A percentile compares a stretch with the other conserved stretches of the same genome.
phyloP scores from a whole-genome alignment of 2,888 invertebrate genomes.

The Troides oblongomaculatus region DNA sequence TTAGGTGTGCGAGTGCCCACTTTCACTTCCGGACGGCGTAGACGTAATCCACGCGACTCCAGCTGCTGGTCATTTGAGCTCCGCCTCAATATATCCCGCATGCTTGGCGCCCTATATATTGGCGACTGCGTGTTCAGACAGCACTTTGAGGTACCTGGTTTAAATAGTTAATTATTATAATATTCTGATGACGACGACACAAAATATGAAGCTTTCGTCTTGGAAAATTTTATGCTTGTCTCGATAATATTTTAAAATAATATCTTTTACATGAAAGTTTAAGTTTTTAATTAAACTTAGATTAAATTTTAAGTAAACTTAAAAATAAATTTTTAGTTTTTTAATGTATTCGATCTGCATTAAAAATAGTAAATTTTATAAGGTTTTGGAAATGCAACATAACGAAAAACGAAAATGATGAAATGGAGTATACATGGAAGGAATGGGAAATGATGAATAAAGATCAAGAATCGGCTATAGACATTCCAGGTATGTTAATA shows the following conservation, averaged over 20 bases:
- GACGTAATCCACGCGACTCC: constrained; percentile 96
- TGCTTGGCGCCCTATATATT: constrained; percentile 98
- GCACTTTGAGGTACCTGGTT: constrained; percentile 83
- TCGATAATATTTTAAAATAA: too few relatives aligned
- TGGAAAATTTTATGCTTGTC: too few relatives aligned
- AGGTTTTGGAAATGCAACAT: constrained; percentile 93
- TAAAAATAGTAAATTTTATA: constrained; percentile 31
- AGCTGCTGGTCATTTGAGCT: constrained; percentile 97
- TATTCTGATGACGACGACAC: too few relatives aligned
- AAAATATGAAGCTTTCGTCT: too few relatives aligned
- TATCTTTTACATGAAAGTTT: too few relatives aligned
- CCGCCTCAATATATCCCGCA: constrained; percentile 99
- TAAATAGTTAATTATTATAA: too few relatives aligned
- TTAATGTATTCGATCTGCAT: background rate
- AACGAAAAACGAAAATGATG: constrained; percentile 71
- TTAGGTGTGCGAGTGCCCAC: constrained; percentile 90
- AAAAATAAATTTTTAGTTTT: background rate
- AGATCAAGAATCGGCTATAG: constrained; percentile 82
- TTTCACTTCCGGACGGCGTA: constrained; percentile 93
- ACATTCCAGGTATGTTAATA: constrained; percentile 83
- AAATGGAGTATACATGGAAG: constrained; percentile 86
- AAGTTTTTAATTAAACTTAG: too few relatives aligned
- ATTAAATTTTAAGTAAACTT: too few relatives aligned
- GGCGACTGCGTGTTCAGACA: constrained; percentile 97
- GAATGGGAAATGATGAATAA: constrained; percentile 95